phyloP scores from a whole-genome alignment of 2,888 invertebrate species.

The Oeneis ivallda region DNA sequence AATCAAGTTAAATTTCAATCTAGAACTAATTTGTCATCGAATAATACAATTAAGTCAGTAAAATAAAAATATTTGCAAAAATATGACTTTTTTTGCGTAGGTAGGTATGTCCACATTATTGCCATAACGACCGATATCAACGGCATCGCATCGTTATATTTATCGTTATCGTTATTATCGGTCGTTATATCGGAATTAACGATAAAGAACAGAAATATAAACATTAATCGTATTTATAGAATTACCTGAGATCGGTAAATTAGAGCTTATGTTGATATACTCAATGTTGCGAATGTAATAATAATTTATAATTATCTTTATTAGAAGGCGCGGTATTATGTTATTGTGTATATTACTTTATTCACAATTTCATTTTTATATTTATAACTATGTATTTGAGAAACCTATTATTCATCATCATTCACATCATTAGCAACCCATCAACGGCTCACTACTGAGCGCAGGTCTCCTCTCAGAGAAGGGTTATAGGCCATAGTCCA shows the following conservation, averaged over 20 bases:
- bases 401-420: too few species aligned
- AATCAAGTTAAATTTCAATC: too few species aligned
- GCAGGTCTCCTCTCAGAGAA: too few species aligned
- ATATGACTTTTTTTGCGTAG: slow-evolving; percentile 33
- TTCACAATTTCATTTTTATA: not conserved
- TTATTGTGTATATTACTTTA: slow-evolving; percentile 1
- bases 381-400: too few species aligned
- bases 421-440: too few species aligned
- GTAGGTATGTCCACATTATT: slow-evolving; percentile 49
- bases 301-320: slow-evolving; percentile 30
- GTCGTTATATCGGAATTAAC: slow-evolving; percentile 76
- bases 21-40: too few species aligned
- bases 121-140: slow-evolving; percentile 47
- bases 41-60: too few species aligned
- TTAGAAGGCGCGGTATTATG: slow-evolving; percentile 3
- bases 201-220: slow-evolving; percentile 73
- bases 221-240: slow-evolving; percentile 69
- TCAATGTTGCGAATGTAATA: slow-evolving; percentile 30
- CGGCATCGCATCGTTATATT: slow-evolving; percentile 66
- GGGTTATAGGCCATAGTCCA: too few species aligned
- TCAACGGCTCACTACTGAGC: too few species aligned
- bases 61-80: too few species aligned
- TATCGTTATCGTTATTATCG: slow-evolving; percentile 78
- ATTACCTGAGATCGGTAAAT: slow-evolving; percentile 51
- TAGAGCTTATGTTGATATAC: slow-evolving; percentile 39